A percentile compares a stretch with the other conserved stretches of the same genome.
Conservation (phyloP, 2,113 vertebrate genomes). For the mouse (Mus musculus) region DNA sequence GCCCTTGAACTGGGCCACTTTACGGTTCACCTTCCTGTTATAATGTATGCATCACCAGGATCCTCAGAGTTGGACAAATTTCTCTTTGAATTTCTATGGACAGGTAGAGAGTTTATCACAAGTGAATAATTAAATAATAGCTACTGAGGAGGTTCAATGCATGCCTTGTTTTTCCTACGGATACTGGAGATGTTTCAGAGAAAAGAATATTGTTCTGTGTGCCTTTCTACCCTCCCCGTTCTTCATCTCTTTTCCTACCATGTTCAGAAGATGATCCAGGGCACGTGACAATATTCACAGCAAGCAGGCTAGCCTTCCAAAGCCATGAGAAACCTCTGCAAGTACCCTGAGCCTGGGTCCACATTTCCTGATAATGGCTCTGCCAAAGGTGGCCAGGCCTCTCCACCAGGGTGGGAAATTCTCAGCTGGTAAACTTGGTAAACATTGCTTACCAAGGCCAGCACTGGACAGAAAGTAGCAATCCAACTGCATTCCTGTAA, state of each 20-base stretch:
- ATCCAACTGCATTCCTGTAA: background rate
- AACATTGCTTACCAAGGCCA: background rate
- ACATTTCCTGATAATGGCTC: background rate
- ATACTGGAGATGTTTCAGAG: background rate
- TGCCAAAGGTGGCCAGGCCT: background rate
- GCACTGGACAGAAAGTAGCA: background rate
- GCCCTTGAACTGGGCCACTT: background rate
- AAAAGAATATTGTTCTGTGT: background rate
- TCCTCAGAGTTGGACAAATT: background rate
- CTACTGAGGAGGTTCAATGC: background rate
- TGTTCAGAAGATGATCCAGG: background rate
- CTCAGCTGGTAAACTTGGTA: no score
- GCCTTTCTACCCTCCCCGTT: background rate
- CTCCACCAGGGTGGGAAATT: background rate
- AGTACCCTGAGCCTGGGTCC: background rate
- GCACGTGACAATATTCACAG: background rate
- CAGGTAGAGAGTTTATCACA: background rate
- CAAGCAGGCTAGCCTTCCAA: background rate
- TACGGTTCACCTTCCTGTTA: background rate
- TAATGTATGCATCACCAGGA: background rate
- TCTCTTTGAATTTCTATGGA: background rate
- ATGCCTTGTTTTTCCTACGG: slow-evolving; percentile 22
- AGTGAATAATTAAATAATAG: slow-evolving; percentile 11
- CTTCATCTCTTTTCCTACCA: background rate
- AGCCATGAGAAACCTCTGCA: background rate